A percentile compares a stretch with the other conserved stretches of the same genome.
phyloP scores from a whole-genome alignment of 2,113 vertebrate species.

The Oncorhynchus nerka region DNA sequence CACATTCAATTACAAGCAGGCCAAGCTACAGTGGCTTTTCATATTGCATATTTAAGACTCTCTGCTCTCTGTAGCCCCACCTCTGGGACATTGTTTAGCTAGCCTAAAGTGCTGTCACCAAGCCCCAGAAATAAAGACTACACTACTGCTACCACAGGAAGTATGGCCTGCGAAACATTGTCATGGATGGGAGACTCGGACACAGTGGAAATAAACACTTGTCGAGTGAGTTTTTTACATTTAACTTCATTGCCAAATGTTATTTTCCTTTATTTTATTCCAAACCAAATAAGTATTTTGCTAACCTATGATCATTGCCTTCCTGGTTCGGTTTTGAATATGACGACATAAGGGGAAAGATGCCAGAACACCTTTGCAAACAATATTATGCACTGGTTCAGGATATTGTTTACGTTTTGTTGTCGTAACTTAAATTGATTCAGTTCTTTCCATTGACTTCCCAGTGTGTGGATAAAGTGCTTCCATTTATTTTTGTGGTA shows the following conservation, averaged over 20 bases:
- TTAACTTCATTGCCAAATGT: background rate
- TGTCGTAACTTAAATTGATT: background rate
- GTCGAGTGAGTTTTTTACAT: background rate
- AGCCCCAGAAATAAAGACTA: background rate
- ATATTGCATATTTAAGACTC: background rate
- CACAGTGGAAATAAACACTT: background rate
- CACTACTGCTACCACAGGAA: background rate
- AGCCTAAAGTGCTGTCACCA: background rate
- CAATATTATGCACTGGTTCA: conserved; percentile 8
- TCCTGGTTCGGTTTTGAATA: conserved; percentile 31
- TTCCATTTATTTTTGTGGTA: conserved; percentile 1
- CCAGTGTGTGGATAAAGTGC: background rate
- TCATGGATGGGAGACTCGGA: background rate
- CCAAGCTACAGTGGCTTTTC: background rate
- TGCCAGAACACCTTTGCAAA: conserved; percentile 7
- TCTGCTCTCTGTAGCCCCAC: background rate
- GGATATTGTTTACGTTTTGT: conserved; percentile 6
- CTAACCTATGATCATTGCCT: conserved; percentile 41
- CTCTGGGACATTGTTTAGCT: background rate
- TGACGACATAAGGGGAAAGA: conserved; percentile 3
- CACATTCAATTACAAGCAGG: background rate
- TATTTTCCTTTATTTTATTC: conserved; percentile 32
- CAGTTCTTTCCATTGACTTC: background rate
- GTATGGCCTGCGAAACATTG: background rate
- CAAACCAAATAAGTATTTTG: conserved; percentile 66